Evolutionary conservation across 2,888 invertebrate species (phyloP).

Genomic region (Boloria euphrosyne): DNA sequence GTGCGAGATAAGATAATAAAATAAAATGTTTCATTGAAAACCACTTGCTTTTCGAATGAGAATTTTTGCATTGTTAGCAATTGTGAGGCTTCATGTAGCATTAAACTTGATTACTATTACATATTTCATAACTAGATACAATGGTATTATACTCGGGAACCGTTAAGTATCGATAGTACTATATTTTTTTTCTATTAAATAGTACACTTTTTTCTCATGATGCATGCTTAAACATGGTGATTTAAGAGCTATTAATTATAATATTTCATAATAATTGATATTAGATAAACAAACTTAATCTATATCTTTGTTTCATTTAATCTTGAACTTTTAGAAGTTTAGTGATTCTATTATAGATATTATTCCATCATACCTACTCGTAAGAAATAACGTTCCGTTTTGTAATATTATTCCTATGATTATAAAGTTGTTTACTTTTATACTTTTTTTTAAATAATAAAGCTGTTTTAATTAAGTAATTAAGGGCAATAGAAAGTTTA

Average conservation of each 20-base stretch:
- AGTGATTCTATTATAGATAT: no score
- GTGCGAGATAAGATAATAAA: constrained; percentile 30
- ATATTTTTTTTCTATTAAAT: not conserved
- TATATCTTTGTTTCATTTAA: no score
- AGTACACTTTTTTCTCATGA: not conserved
- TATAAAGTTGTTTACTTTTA: no score
- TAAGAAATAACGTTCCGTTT: no score
- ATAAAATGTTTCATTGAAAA: constrained; percentile 25
- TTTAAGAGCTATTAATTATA: no score
- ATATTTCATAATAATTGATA: no score
- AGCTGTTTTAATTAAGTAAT: not conserved
- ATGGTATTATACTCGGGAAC: not conserved
- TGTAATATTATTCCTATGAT: no score
- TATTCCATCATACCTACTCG: no score
- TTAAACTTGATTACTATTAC: constrained; percentile 4
- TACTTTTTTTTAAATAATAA: no score
- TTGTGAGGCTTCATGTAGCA: constrained; percentile 7
- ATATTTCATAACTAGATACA: constrained; percentile 11
- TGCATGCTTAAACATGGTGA: no score
- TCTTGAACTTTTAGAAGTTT: no score
- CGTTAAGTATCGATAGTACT: constrained; percentile 9
- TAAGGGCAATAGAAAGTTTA: not conserved
- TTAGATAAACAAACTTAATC: no score
- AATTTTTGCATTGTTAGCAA: constrained; percentile 7
- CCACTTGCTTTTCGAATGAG: constrained; percentile 1